Conservation (phyloP, 1,140 invertebrate genomes). For the Papilio aristodemus region DNA sequence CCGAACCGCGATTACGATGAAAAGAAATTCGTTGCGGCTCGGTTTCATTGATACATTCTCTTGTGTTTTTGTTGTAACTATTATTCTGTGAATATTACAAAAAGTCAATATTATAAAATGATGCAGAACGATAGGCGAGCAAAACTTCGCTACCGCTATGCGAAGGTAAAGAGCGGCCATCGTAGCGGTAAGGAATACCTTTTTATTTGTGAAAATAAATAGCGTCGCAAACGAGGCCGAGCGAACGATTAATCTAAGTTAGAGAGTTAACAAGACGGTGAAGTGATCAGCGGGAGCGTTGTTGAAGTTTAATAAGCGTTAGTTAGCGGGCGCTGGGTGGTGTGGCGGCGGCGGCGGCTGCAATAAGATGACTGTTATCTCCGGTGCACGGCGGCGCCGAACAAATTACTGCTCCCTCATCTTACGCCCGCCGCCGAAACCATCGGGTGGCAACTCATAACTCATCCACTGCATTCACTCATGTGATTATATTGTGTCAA, state of each 20-base stretch:
- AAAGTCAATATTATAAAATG: not conserved
- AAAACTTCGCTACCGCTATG: not conserved
- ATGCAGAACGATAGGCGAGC: not conserved
- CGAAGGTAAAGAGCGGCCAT: constrained; percentile 2
- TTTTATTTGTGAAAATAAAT: constrained; percentile 62
- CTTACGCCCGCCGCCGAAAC: constrained; percentile 42
- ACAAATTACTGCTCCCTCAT: constrained; percentile 61
- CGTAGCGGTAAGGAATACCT: constrained; percentile 19
- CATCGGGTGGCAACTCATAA: constrained; percentile 47
- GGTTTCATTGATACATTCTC: constrained; percentile 16
- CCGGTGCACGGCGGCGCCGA: constrained; percentile 57
- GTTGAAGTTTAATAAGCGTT: constrained; percentile 80
- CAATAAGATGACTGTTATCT: constrained; percentile 74
- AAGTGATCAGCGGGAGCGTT: constrained; percentile 76
- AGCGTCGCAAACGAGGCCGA: constrained; percentile 48
- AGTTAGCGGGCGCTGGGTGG: constrained; percentile 55
- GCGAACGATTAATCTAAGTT: constrained; percentile 78
- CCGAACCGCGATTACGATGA: not conserved
- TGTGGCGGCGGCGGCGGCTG: constrained; percentile 39
- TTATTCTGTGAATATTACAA: not conserved
- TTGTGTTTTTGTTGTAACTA: not conserved
- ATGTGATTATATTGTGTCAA: constrained; percentile 52
- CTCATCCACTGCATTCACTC: constrained; percentile 44
- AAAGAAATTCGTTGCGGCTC: constrained; percentile 19
- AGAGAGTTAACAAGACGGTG: constrained; percentile 76